phyloP scores from a whole-genome alignment of 2,888 invertebrate species.

The Exocentrus adspersus region DNA sequence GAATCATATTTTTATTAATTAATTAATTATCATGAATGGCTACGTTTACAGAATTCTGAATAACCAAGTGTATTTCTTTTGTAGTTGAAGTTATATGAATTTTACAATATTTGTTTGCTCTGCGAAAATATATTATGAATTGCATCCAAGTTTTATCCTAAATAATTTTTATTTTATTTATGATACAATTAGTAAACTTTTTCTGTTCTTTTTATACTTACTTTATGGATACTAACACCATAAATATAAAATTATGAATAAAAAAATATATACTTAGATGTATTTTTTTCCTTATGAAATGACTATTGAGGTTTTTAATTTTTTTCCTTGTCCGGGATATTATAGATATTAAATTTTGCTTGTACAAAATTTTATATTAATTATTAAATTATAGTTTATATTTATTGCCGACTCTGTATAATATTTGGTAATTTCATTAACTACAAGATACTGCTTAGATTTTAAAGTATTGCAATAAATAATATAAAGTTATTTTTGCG shows the following conservation, averaged over 20 bases:
- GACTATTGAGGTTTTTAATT: conserved; percentile 32
- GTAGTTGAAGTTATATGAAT: conserved; percentile 31
- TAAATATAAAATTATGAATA: conserved; percentile 34
- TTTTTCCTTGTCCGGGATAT: conserved; percentile 33
- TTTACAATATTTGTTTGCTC: conserved; percentile 31
- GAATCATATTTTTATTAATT: background rate
- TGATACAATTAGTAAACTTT: conserved; percentile 34
- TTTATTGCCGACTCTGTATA: conserved; percentile 50
- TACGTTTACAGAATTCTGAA: conserved; percentile 36
- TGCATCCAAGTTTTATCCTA: conserved; percentile 30
- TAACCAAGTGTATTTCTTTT: conserved; percentile 38
- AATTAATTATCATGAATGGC: conserved; percentile 7
- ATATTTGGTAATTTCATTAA: conserved; percentile 48
- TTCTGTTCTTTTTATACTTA: conserved; percentile 36
- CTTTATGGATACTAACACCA: conserved; percentile 38
- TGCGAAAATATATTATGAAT: conserved; percentile 33
- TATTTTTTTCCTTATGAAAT: conserved; percentile 29
- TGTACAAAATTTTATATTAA: conserved; percentile 51
- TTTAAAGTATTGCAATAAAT: conserved; percentile 46
- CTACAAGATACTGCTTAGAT: conserved; percentile 48
- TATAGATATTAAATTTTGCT: conserved; percentile 39
- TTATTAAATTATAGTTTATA: conserved; percentile 42
- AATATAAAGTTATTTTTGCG: conserved; percentile 39
- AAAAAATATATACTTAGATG: conserved; percentile 31
- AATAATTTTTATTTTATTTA: conserved; percentile 39